These are phyloP conservation scores for Hylaeus volcanicus DNA, from an alignment of 1,140 invertebrate genomes.

Conservation along the genomic window DNA sequence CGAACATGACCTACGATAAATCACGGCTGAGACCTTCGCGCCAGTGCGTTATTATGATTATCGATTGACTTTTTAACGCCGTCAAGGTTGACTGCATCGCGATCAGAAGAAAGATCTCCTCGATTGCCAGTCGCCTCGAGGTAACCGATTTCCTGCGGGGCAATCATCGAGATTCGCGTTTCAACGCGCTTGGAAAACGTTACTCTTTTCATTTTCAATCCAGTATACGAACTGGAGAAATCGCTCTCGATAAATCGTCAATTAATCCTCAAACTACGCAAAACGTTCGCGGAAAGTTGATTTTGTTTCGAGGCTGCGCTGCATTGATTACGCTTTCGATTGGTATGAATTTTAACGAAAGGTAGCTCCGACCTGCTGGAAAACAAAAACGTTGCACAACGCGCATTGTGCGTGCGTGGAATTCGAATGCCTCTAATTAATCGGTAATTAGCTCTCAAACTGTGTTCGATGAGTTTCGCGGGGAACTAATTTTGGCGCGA, in stretches of 20 bases:
- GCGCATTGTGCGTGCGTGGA: background rate
- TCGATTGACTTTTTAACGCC: slow-evolving; percentile 18
- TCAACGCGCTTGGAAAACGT: no score
- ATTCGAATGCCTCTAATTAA: background rate
- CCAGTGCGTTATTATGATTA: slow-evolving; percentile 27
- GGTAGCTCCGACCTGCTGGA: background rate
- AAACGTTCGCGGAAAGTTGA: no score
- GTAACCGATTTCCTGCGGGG: background rate
- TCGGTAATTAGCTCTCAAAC: slow-evolving; percentile 14
- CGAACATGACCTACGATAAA: slow-evolving; percentile 57
- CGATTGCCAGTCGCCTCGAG: background rate
- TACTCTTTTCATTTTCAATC: no score
- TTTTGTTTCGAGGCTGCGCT: no score
- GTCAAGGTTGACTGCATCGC: slow-evolving; percentile 49
- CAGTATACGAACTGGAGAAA: no score
- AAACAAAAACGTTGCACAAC: no score
- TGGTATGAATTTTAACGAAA: no score
- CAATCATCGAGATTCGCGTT: background rate
- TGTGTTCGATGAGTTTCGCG: background rate
- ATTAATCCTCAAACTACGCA: no score
- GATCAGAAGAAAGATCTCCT: slow-evolving; percentile 13
- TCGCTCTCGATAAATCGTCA: no score
- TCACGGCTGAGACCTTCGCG: slow-evolving; percentile 54
- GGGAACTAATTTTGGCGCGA: background rate
- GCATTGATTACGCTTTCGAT: no score